Conservation (phyloP, 2,888 invertebrate genomes). For the Phengaris alcon region DNA sequence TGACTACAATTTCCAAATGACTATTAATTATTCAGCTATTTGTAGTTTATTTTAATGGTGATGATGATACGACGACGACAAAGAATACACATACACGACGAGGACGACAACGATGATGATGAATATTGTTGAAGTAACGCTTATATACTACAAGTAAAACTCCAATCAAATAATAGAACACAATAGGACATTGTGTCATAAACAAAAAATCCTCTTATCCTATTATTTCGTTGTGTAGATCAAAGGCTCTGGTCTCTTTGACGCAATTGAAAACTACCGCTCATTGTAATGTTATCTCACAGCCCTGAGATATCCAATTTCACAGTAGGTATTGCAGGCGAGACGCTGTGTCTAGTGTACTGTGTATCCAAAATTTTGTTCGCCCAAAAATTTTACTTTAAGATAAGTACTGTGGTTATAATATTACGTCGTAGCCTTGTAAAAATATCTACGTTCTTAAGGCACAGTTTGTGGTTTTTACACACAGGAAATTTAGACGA, state of each 20-base stretch:
- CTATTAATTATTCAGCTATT: no score
- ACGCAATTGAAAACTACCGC: conserved; percentile 7
- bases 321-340: not conserved
- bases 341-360: not conserved
- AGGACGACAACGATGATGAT: not conserved
- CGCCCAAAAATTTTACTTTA: not conserved
- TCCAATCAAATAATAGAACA: not conserved
- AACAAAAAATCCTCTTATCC: not conserved
- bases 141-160: not conserved
- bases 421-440: no score
- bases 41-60: no score
- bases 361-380: not conserved
- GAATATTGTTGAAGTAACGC: not conserved
- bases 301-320: not conserved
- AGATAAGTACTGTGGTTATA: no score
- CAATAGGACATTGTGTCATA: conserved; percentile 1
- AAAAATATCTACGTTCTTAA: no score
- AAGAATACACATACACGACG: no score
- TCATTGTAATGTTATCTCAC: not conserved
- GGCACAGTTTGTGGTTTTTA: no score
- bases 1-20: no score
- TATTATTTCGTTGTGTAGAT: not conserved
- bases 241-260: not conserved
- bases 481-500: no score
- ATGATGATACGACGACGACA: no score